phyloP scores from a whole-genome alignment of 2,888 invertebrate species.

The Linnaemya tessellans region DNA sequence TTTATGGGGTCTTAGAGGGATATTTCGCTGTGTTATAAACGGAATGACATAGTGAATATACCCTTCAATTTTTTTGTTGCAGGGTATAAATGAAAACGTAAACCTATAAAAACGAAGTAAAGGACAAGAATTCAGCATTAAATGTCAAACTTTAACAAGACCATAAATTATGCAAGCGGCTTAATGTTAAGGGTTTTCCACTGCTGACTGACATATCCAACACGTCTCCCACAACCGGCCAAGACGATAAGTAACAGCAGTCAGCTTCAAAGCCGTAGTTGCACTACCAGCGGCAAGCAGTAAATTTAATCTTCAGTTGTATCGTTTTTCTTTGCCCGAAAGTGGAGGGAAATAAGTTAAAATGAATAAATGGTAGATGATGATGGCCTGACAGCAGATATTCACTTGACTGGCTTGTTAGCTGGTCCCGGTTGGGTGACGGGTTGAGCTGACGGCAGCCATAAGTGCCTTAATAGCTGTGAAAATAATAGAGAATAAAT shows the following conservation, averaged over 20 bases:
- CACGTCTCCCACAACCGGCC: not conserved
- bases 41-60: too few relatives aligned
- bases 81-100: too few relatives aligned
- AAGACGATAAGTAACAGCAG: not conserved
- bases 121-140: constrained; percentile 55
- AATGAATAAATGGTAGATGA: constrained; percentile 42
- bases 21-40: too few relatives aligned
- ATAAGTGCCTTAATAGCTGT: not conserved
- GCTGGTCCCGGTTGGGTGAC: not conserved
- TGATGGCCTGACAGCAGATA: not conserved
- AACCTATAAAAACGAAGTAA: constrained; percentile 2
- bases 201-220: not conserved
- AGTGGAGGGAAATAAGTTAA: not conserved
- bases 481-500: not conserved
- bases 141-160: constrained; percentile 68
- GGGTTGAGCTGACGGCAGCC: not conserved
- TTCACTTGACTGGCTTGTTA: constrained; percentile 30
- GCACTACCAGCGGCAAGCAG: not conserved
- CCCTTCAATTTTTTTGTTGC: too few relatives aligned
- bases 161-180: constrained; percentile 69
- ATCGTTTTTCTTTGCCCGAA: not conserved
- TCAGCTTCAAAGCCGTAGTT: not conserved
- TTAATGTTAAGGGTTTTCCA: constrained; percentile 25
- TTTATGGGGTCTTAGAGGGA: too few relatives aligned
- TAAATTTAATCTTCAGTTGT: constrained; percentile 27